These are phyloP conservation scores for Prunella fulvescens DNA, from an alignment of 2,113 vertebrate genomes.

Conservation along the genomic window DNA sequence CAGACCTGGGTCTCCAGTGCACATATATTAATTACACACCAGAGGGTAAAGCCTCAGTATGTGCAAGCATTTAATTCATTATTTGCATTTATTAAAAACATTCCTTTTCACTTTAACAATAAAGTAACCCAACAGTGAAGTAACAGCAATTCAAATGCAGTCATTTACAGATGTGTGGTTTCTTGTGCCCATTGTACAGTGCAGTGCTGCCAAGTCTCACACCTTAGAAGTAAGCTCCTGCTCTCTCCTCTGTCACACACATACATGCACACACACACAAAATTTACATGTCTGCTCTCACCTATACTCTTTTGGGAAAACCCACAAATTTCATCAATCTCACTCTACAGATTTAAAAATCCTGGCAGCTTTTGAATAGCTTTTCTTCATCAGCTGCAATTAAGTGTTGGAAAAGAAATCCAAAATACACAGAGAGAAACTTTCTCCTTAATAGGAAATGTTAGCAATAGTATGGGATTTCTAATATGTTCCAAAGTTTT, in stretches of 20 bases:
- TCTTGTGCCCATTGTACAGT: conserved; percentile 41
- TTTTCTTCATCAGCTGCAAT: conserved; percentile 73
- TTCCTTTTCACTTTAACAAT: conserved; percentile 69
- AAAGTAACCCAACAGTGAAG: conserved; percentile 45
- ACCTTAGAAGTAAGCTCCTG: conserved; percentile 34
- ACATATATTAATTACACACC: conserved; percentile 52
- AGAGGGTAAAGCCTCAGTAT: conserved; percentile 46
- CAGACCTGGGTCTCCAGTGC: conserved; percentile 44
- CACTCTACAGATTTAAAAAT: conserved; percentile 58
- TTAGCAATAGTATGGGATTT: conserved; percentile 62
- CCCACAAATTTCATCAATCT: conserved; percentile 57
- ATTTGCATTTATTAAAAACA: conserved; percentile 72
- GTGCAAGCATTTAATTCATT: conserved; percentile 54
- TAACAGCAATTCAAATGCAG: conserved; percentile 43
- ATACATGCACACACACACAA: background rate
- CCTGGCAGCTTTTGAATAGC: conserved; percentile 69
- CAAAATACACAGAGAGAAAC: conserved; percentile 60
- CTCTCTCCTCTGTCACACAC: conserved; percentile 7
- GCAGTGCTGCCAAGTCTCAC: conserved; percentile 66
- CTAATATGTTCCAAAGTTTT: conserved; percentile 52
- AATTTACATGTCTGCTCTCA: conserved; percentile 65
- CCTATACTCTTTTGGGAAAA: conserved; percentile 60
- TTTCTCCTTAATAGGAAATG: conserved; percentile 61
- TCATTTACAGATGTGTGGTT: conserved; percentile 63
- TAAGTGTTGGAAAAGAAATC: conserved; percentile 70